Percentiles rank a stretch among this genome's conserved stretches.
These are phyloP conservation scores for Chrysoperla carnea DNA, from an alignment of 1,140 invertebrate species.

Conservation along the genomic window DNA sequence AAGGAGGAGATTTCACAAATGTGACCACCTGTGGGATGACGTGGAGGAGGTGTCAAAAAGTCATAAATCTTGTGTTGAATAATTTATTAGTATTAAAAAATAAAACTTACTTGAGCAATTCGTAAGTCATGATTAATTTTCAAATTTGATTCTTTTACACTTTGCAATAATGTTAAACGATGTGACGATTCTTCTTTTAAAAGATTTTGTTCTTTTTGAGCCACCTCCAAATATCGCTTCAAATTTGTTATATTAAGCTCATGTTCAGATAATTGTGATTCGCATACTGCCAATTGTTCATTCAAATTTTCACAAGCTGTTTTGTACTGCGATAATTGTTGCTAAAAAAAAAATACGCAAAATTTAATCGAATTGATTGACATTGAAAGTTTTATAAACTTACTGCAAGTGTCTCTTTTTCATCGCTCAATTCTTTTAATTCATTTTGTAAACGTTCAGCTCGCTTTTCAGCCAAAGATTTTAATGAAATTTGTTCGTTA, in stretches of 20 bases:
- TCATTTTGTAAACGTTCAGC: conserved; percentile 22
- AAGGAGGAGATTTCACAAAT: too few species aligned
- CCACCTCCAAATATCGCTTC: conserved; percentile 21
- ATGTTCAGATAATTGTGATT: conserved; percentile 14
- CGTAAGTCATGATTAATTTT: conserved; percentile 29
- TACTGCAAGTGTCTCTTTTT: too few species aligned
- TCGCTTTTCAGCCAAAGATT: conserved; percentile 32
- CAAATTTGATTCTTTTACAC: conserved; percentile 34
- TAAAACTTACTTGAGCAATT: conserved; percentile 14
- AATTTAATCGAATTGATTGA: too few species aligned
- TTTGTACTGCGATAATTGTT: conserved; percentile 16
- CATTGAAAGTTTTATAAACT: too few species aligned
- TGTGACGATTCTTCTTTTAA: conserved; percentile 45
- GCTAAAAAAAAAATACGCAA: conserved; percentile 4
- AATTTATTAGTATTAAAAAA: too few species aligned
- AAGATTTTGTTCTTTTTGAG: conserved; percentile 26
- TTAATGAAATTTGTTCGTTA: conserved; percentile 35
- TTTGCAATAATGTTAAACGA: conserved; percentile 41
- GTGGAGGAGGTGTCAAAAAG: too few species aligned
- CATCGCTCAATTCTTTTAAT: conserved; percentile 23
- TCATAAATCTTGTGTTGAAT: too few species aligned
- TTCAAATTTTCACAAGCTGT: conserved; percentile 12
- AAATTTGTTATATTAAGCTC: conserved; percentile 14
- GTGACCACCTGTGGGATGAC: too few species aligned
- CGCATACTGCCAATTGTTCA: conserved; percentile 13